These are phyloP conservation scores for Lanius collurio DNA, from an alignment of 2,113 vertebrate genomes.

Conservation along the genomic window DNA sequence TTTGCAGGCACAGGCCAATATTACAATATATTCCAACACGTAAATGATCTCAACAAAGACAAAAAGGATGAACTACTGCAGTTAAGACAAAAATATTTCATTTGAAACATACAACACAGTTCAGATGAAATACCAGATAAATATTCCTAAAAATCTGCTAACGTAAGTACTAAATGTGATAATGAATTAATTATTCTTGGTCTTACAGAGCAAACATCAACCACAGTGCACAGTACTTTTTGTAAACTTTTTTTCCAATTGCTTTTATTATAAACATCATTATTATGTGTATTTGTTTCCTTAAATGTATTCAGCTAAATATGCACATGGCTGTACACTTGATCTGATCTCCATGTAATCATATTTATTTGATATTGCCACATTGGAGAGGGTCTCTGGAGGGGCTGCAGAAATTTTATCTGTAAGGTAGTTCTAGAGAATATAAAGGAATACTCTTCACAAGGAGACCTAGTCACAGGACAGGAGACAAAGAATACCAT, in stretches of 20 bases:
- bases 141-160: background rate
- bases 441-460: background rate
- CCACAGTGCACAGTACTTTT: background rate
- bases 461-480: background rate
- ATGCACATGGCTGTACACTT: background rate
- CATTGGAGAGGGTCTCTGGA: background rate
- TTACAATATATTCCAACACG: background rate
- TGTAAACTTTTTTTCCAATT: background rate
- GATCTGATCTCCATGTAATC: background rate
- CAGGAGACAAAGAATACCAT: background rate
- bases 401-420: background rate
- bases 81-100: background rate
- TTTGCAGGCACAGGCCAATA: background rate
- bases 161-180: background rate
- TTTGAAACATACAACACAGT: background rate
- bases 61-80: background rate
- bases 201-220: background rate
- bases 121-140: background rate
- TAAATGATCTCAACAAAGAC: background rate
- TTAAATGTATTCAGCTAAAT: background rate
- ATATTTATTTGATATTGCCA: background rate
- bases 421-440: background rate
- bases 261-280: background rate
- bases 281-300: background rate
- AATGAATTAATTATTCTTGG: background rate